Conservation (phyloP, 2,113 vertebrate genomes). For the Tychaedon coryphoeus region DNA sequence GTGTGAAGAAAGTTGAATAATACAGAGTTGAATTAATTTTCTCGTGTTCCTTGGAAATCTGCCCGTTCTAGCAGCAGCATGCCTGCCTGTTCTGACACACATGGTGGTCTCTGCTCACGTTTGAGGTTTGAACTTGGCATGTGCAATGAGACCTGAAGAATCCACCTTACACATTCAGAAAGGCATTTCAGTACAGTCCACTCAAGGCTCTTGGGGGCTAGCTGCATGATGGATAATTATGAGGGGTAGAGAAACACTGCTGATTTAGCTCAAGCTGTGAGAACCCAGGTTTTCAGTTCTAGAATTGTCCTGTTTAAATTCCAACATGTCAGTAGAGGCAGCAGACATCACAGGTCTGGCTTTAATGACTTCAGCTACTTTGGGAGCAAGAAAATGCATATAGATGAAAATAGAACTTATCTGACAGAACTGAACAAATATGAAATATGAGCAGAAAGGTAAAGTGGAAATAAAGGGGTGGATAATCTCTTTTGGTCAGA, state of each 20-base stretch:
- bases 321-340: not conserved
- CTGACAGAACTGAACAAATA: not conserved
- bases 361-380: conserved; percentile 12
- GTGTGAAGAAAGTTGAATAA: not conserved
- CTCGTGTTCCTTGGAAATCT: not conserved
- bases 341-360: not conserved
- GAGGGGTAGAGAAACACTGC: not conserved
- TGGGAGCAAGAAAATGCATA: not conserved
- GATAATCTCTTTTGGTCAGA: not conserved
- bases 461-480: not conserved
- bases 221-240: not conserved
- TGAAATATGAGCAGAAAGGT: not conserved
- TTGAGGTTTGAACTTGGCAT: not conserved
- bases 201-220: not conserved
- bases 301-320: not conserved
- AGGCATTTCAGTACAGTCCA: not conserved
- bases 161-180: not conserved
- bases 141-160: not conserved
- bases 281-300: not conserved
- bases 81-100: not conserved
- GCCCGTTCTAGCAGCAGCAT: not conserved
- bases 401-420: not conserved
- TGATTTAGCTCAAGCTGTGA: conserved; percentile 12
- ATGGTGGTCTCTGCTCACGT: not conserved
- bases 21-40: not conserved